These are phyloP conservation scores for Ictalurus furcatus DNA, from an alignment of 2,113 vertebrate genomes.

Conservation along the genomic window DNA sequence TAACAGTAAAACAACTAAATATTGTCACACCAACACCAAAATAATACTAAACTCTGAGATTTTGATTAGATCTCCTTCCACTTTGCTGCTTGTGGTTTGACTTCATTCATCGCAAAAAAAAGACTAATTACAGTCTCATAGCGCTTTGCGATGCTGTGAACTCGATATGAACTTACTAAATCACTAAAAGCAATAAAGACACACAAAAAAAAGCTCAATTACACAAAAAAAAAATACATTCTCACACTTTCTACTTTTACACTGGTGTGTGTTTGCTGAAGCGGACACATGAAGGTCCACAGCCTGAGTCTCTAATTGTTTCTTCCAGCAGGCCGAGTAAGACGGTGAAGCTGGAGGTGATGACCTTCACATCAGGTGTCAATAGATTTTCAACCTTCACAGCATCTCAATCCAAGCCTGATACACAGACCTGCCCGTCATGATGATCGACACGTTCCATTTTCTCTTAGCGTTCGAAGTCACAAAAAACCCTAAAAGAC, in stretches of 20 bases:
- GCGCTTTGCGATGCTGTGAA: neutral
- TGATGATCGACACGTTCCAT: constrained; percentile 64
- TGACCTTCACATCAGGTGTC: constrained; percentile 8
- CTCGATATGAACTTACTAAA: neutral
- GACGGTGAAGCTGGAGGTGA: neutral
- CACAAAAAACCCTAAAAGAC: constrained; percentile 53
- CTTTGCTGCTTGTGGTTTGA: neutral
- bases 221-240: neutral
- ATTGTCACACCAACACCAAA: neutral
- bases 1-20: neutral
- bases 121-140: neutral
- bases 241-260: neutral
- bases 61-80: neutral
- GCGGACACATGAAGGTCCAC: neutral
- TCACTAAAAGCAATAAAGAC: neutral
- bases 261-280: neutral
- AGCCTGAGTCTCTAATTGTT: neutral
- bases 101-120: neutral
- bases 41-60: neutral
- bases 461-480: constrained; percentile 48
- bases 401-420: constrained; percentile 29
- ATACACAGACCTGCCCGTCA: constrained; percentile 15
- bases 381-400: constrained; percentile 43
- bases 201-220: neutral
- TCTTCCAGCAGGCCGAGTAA: constrained; percentile 3